Evolutionary conservation across 92 coral and sea anemone species (phyloP).

Genomic region (Palythoa caribaeorum): DNA sequence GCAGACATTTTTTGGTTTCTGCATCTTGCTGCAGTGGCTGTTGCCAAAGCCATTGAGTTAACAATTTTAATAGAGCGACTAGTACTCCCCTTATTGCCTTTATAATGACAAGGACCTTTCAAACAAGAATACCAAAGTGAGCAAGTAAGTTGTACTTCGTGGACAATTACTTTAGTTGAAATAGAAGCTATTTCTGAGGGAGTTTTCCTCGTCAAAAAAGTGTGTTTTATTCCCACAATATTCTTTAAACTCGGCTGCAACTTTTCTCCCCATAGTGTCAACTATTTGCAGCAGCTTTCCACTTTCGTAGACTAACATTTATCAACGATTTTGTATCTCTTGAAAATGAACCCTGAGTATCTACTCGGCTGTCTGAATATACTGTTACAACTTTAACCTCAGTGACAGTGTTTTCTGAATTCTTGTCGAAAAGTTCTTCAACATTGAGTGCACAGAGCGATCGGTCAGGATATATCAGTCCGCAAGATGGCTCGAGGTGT

Average conservation of each 20-base stretch:
- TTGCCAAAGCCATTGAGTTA: conserved; percentile 28
- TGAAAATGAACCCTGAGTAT: background rate
- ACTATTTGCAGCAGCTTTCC: conserved; percentile 44
- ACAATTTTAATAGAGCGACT: conserved; percentile 1
- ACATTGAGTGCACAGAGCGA: conserved; percentile 28
- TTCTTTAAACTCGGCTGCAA: conserved; percentile 31
- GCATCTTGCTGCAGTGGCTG: conserved; percentile 34
- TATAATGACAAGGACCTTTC: conserved; percentile 26
- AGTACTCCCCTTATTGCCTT: conserved; percentile 1
- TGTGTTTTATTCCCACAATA: conserved; percentile 34
- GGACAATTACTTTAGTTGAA: conserved; percentile 29
- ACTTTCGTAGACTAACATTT: background rate
- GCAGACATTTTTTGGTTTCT: conserved; percentile 52
- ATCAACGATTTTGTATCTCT: conserved; percentile 33
- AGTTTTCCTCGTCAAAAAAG: conserved; percentile 33
- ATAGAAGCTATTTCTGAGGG: conserved; percentile 15
- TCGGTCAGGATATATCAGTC: background rate
- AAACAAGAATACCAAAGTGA: conserved; percentile 49
- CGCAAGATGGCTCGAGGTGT: background rate
- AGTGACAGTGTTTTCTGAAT: conserved; percentile 5
- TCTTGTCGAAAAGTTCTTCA: conserved; percentile 16
- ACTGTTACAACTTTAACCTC: conserved; percentile 31
- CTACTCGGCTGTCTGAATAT: conserved; percentile 20
- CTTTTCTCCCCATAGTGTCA: conserved; percentile 30
- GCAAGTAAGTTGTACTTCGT: conserved; percentile 26